A percentile compares a stretch with the other conserved stretches of the same genome.
phyloP scores from a whole-genome alignment of 2,113 vertebrate genomes.

The Mystacornis crossleyi region DNA sequence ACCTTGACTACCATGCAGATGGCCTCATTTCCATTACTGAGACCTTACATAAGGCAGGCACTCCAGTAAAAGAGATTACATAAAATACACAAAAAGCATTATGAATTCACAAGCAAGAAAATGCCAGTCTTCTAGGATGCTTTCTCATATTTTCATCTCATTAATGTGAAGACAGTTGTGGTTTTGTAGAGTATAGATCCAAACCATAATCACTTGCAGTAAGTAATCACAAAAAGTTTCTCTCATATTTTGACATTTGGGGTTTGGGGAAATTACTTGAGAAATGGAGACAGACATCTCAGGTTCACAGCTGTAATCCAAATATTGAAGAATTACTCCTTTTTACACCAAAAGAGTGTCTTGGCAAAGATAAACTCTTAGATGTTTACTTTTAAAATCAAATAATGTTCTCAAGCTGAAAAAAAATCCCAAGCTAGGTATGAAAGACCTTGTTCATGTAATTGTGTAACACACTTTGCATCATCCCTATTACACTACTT shows the following conservation, averaged over 20 bases:
- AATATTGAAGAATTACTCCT: background rate
- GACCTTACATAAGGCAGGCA: conserved; percentile 13
- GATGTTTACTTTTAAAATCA: background rate
- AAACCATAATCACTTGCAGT: background rate
- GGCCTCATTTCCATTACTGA: background rate
- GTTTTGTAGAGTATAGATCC: background rate
- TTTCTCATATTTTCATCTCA: background rate
- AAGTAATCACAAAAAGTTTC: background rate
- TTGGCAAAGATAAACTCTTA: background rate
- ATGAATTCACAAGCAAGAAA: background rate
- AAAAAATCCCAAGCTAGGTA: background rate
- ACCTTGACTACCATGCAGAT: background rate
- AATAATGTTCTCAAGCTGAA: background rate
- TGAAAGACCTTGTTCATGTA: background rate
- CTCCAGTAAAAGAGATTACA: conserved; percentile 6
- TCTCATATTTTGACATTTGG: background rate
- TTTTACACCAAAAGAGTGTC: background rate
- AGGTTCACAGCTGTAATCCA: background rate
- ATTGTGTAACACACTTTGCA: background rate
- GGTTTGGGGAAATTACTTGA: background rate
- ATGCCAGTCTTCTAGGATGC: background rate
- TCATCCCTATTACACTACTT: background rate
- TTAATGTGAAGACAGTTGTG: background rate
- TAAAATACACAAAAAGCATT: background rate
- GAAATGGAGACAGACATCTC: background rate